Evolutionary conservation across 2,113 vertebrate genomes (phyloP).

Genomic region (Oreochromis aureus): DNA sequence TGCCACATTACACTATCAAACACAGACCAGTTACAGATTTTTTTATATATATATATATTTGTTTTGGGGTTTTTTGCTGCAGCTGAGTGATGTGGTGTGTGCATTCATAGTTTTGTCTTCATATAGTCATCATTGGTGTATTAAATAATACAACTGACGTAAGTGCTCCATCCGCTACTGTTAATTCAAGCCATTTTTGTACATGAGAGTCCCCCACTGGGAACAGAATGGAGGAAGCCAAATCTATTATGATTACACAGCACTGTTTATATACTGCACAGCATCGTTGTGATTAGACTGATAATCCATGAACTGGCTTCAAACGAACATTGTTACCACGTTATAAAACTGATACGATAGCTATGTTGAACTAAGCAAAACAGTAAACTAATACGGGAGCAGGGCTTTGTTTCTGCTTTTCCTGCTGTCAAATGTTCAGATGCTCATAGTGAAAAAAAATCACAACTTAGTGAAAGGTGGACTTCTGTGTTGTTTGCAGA

Average conservation of each 20-base stretch:
- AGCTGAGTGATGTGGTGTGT: not conserved
- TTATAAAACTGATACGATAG: not conserved
- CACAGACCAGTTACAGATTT: not conserved
- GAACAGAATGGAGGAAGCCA: not conserved
- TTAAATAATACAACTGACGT: not conserved
- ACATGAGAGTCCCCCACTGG: not conserved
- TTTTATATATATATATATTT: not conserved
- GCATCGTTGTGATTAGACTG: not conserved
- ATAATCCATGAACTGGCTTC: not conserved
- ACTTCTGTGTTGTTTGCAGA: not conserved
- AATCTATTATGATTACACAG: not conserved
- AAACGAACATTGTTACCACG: accelerated
- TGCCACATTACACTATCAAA: not conserved
- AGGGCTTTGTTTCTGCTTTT: not conserved
- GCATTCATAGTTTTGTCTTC: not conserved
- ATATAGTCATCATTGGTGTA: not conserved
- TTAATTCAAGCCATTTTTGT: not conserved
- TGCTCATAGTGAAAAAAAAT: not conserved
- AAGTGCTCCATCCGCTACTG: not conserved
- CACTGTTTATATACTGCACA: not conserved
- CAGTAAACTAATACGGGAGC: not conserved
- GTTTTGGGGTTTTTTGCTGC: accelerated
- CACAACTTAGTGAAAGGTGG: not conserved
- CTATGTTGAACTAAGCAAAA: not conserved
- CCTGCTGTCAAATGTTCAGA: not conserved